Conservation (phyloP, 2,888 invertebrate species). For the Gnatocerus cornutus region DNA sequence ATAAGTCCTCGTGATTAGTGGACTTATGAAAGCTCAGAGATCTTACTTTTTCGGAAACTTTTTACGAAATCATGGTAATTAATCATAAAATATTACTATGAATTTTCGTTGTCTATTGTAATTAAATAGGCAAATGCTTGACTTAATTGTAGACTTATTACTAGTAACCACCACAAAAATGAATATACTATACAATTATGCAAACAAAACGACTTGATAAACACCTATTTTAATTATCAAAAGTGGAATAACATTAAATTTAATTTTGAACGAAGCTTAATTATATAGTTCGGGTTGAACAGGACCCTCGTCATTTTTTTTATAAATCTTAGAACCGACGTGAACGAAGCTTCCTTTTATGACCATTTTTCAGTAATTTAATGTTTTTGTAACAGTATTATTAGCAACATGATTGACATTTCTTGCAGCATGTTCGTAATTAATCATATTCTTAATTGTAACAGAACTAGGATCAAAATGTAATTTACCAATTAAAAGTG, state of each 20-base stretch:
- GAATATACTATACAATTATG: conserved; percentile 28
- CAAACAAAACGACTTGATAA: conserved; percentile 40
- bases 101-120: conserved; percentile 32
- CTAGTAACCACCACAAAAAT: conserved; percentile 32
- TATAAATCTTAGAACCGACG: conserved; percentile 21
- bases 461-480: conserved; percentile 23
- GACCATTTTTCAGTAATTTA: conserved; percentile 3
- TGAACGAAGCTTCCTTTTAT: conserved; percentile 18
- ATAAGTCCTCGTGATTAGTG: conserved; percentile 15
- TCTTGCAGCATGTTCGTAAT: conserved; percentile 16
- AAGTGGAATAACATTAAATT: conserved; percentile 34
- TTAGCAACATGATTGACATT: conserved; percentile 32
- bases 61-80: conserved; percentile 26
- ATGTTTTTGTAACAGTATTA: conserved; percentile 17
- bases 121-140: conserved; percentile 36
- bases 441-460: conserved; percentile 35
- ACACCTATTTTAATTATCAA: conserved; percentile 34
- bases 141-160: conserved; percentile 28
- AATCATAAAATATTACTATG: conserved; percentile 31
- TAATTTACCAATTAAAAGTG: conserved; percentile 29
- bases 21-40: conserved; percentile 8
- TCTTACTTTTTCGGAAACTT: conserved; percentile 3
- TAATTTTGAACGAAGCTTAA: conserved; percentile 29
- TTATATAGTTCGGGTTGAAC: conserved; percentile 18
- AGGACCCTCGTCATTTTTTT: conserved; percentile 31